phyloP scores from a whole-genome alignment of 2,888 invertebrate genomes.

The Tetropium fuscum region DNA sequence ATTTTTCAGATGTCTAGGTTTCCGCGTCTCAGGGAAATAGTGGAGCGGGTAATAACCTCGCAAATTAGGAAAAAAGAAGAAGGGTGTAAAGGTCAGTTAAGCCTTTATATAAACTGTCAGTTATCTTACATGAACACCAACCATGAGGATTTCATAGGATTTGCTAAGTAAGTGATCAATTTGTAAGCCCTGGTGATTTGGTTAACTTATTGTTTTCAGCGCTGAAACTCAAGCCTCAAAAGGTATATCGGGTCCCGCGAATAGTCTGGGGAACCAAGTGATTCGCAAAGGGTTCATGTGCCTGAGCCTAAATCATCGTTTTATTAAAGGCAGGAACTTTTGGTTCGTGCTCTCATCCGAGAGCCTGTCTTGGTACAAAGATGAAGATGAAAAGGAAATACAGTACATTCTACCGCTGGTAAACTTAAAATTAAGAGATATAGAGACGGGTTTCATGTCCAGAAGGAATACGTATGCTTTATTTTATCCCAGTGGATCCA shows the following conservation, averaged over 20 bases:
- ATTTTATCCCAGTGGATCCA: constrained; percentile 97
- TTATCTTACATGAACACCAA: constrained; percentile 99
- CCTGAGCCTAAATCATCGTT: constrained; percentile 98
- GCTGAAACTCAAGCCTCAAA: constrained; percentile 96
- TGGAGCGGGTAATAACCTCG: constrained; percentile 96
- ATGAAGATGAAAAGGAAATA: constrained; percentile 99
- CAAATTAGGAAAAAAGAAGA: constrained; percentile 95
- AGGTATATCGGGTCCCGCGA: constrained; percentile 84
- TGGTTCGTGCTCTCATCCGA: constrained; percentile 98
- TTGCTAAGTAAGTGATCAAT: constrained; percentile 85
- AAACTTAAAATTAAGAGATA: constrained; percentile 94
- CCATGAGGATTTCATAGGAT: constrained; percentile 99
- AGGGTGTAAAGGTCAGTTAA: constrained; percentile 94
- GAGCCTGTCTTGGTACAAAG: constrained; percentile 88
- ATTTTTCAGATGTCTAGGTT: constrained; percentile 90
- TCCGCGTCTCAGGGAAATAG: constrained; percentile 96
- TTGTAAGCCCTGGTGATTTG: neutral
- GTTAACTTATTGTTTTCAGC: constrained; percentile 69
- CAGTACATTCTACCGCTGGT: constrained; percentile 99
- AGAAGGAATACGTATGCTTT: constrained; percentile 97
- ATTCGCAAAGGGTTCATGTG: constrained; percentile 99
- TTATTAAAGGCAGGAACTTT: constrained; percentile 98
- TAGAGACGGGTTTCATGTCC: constrained; percentile 98
- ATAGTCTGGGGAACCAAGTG: constrained; percentile 94
- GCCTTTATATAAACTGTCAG: constrained; percentile 93